These are phyloP conservation scores for Metopia argyrocephala DNA, from an alignment of 2,888 invertebrate genomes.

Conservation along the genomic window DNA sequence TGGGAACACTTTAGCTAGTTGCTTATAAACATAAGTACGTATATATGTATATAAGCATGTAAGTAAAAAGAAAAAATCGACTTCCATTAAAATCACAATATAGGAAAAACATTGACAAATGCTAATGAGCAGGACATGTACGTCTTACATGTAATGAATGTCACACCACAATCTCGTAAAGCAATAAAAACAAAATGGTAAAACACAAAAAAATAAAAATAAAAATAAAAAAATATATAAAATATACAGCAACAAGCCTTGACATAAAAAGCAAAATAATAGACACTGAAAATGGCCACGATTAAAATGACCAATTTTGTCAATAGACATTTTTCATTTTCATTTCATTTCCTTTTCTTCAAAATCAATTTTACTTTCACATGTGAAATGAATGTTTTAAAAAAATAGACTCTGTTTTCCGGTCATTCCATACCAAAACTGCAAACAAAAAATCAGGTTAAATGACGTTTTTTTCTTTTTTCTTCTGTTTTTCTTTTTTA, in stretches of 20 bases:
- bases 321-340: conserved; percentile 45
- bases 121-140: conserved; percentile 63
- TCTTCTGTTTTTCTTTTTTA: not conserved
- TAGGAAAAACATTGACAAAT: conserved; percentile 55
- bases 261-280: not conserved
- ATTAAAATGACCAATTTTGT: conserved; percentile 35
- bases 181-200: conserved; percentile 31
- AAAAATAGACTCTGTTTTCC: conserved; percentile 7
- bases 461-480: conserved; percentile 6
- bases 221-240: not conserved
- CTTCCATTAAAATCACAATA: conserved; percentile 1
- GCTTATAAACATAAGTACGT: not conserved
- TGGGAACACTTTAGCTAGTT: conserved; percentile 34
- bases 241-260: not conserved
- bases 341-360: conserved; percentile 55
- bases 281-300: conserved; percentile 14
- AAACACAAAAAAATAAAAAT: conserved; percentile 6
- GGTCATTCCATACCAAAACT: not conserved
- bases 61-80: not conserved
- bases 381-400: not conserved
- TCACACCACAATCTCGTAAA: conserved; percentile 32
- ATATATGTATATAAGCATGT: not conserved
- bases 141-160: conserved; percentile 47
- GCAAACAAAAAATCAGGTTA: conserved; percentile 44
- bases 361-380: conserved; percentile 60